Percentiles rank a stretch among this genome's conserved stretches.
Evolutionary conservation across 2,888 invertebrate species (phyloP).

Genomic region (Therioaphis trifolii): DNA sequence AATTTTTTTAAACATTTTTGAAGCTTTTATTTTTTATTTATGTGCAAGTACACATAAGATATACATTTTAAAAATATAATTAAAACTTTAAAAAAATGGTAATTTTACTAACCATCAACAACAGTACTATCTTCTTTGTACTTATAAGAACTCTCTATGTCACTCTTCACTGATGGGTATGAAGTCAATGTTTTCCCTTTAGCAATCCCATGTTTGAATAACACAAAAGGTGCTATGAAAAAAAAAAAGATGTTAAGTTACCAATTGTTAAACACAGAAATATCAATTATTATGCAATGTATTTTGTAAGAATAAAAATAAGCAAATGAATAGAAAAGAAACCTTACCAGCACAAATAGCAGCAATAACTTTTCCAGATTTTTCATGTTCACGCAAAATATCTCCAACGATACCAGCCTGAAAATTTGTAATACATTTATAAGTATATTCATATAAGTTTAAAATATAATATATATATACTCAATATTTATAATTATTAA

Average conservation of each 20-base stretch:
- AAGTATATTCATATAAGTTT: neutral
- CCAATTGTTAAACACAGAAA: too few species aligned
- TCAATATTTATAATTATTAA: too few species aligned
- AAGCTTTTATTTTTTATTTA: too few species aligned
- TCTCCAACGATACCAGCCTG: conserved; percentile 81
- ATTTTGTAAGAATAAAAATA: neutral
- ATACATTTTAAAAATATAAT: too few species aligned
- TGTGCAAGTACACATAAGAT: too few species aligned
- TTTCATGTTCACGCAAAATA: conserved; percentile 84
- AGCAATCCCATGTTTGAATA: conserved; percentile 85
- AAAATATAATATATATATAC: too few species aligned
- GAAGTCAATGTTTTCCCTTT: conserved; percentile 87
- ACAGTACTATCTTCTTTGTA: conserved; percentile 78
- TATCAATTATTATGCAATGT: too few species aligned
- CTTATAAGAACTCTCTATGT: conserved; percentile 74
- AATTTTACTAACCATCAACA: conserved; percentile 74
- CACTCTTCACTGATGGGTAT: conserved; percentile 85
- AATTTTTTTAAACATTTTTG: too few species aligned
- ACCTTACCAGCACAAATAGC: conserved; percentile 93
- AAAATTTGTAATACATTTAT: neutral
- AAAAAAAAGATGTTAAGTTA: too few species aligned
- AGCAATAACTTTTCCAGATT: conserved; percentile 80
- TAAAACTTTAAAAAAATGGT: too few species aligned
- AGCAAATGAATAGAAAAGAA: neutral
- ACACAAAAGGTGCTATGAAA: conserved; percentile 82